Evolutionary conservation across 2,797 vertebrate species (phyloP), one percentile per base, ranked within the genome.

Genomic region (Perodicticus potto): DNA sequence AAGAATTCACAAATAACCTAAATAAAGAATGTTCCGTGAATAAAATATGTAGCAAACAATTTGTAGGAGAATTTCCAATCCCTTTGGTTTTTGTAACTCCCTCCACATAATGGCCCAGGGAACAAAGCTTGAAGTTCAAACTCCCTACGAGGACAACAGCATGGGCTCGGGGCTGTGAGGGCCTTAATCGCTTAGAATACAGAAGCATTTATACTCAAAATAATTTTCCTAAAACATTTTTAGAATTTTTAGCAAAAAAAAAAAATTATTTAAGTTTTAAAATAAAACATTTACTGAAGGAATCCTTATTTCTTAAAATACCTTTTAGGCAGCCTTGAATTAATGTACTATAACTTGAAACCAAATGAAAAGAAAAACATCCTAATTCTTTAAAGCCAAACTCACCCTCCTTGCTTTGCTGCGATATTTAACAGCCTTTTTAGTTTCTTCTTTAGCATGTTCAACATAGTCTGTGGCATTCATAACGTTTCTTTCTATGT

Each of bases 401-500:
- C 99, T 97, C 99, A 99, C 99, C 99, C 99, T 98, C 25, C 99
- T 98, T 11, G 99, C 99, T 95, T 99, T 99, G 94, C 99, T 99
- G 97, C 99, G 99, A 92, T 99, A 99, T 97, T 99, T 99, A 89
- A 99, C 98, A 3, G 99, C 99, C 96, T 99, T 99, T 97, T 99
- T 99, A 2, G 99, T 99, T 97, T 99, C 99, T 85, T 99, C 99
- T 91, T 99, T 99, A 19, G 99, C 99, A 1, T 98, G 98, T 19
- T 98, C 98, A 43, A 99, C 99, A 0, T 99, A 99, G 92, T 99
- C 99, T 0, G 97, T 97, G 0, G 99, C 99, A 17, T 99, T 99
- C 97, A 98, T 98, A n/a, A 99, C 99, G 0, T 99, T 99, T 45
- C 99, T 99, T 97, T 99, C 99, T 72, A 99, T 99, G 98, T 99